These are phyloP conservation scores for Enhydra lutris DNA, from an alignment of 2,113 vertebrate genomes.

Conservation along the genomic window DNA sequence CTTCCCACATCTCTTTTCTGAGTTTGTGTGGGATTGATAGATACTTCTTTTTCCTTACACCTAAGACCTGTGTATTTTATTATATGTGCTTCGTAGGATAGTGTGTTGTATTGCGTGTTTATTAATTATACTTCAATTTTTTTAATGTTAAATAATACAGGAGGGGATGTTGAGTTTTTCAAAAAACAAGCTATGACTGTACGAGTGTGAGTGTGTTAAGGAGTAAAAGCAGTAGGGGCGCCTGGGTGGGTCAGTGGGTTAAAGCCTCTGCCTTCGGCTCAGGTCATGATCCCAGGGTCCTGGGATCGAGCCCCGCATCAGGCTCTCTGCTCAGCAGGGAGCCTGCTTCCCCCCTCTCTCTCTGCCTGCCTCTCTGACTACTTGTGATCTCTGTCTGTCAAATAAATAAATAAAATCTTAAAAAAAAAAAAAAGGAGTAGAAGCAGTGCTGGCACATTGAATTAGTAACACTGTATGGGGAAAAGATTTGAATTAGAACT, in stretches of 20 bases:
- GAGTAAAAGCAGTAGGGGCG: not conserved
- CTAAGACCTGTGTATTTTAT: not conserved
- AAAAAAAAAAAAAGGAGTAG: not conserved
- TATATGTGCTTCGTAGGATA: not conserved
- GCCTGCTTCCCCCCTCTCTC: too few relatives aligned
- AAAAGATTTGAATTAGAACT: not conserved
- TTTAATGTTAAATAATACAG: not conserved
- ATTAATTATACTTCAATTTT: not conserved
- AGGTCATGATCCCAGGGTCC: too few relatives aligned
- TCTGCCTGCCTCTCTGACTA: too few relatives aligned
- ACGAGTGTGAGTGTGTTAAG: not conserved
- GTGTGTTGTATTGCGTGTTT: not conserved
- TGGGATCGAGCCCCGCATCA: too few relatives aligned
- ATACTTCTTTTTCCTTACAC: not conserved
- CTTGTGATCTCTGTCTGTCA: too few relatives aligned
- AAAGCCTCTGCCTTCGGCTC: too few relatives aligned
- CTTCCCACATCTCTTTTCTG: not conserved
- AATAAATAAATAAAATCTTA: too few relatives aligned
- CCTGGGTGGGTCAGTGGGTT: too few relatives aligned
- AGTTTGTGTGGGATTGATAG: not conserved
- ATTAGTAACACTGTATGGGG: not conserved
- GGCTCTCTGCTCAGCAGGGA: too few relatives aligned
- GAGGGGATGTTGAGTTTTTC: not conserved
- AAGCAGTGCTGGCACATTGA: not conserved
- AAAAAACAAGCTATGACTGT: not conserved